These are phyloP conservation scores for Torymus tubicola DNA, from an alignment of 2,888 invertebrate species.

Conservation along the genomic window DNA sequence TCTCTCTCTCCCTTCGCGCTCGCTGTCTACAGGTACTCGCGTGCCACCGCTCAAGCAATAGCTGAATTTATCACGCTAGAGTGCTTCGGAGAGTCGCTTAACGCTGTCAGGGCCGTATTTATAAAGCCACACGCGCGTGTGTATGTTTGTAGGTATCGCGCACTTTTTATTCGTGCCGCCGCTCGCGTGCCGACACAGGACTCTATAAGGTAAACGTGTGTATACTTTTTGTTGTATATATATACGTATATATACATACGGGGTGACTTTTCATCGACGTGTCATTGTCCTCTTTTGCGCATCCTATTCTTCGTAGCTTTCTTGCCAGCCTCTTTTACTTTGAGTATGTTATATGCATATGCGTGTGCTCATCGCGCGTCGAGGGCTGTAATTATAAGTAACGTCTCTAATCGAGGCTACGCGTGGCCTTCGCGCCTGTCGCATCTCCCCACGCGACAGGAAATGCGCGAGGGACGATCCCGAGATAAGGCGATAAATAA, in stretches of 20 bases:
- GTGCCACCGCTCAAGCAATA: no score
- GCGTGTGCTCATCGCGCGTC: not conserved
- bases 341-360: no score
- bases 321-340: not conserved
- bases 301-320: not conserved
- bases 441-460: slow-evolving; percentile 10
- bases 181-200: not conserved
- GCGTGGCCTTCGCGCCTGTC: not conserved
- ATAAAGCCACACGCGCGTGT: slow-evolving; percentile 28
- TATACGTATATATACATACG: not conserved
- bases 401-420: not conserved
- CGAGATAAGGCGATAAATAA: slow-evolving; percentile 2
- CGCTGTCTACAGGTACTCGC: not conserved
- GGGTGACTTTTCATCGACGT: slow-evolving; percentile 22
- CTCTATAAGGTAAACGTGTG: not conserved
- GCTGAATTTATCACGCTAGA: no score
- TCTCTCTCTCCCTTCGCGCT: slow-evolving; percentile 59
- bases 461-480: slow-evolving; percentile 32
- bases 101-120: slow-evolving; percentile 73
- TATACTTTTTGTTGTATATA: no score
- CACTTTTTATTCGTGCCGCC: slow-evolving; percentile 1
- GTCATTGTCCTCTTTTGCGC: slow-evolving; percentile 35
- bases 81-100: slow-evolving; percentile 62
- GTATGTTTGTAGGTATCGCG: not conserved
- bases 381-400: no score